Evolutionary conservation across 2,113 vertebrate genomes (phyloP).

Genomic region (Anas platyrhynchos): DNA sequence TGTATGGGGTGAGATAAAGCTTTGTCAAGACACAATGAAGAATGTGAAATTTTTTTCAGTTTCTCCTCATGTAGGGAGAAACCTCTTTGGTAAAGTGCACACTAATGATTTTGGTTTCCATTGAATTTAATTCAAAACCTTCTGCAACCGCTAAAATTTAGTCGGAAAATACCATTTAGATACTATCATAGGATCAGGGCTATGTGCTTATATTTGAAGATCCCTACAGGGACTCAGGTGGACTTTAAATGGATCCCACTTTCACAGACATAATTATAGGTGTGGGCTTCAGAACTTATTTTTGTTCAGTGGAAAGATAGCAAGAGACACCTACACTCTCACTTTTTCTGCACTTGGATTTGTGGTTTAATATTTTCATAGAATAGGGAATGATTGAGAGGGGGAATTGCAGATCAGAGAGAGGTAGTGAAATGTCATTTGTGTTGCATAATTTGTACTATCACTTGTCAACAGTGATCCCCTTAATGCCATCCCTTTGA

Average conservation of each 20-base stretch:
- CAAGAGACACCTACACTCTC: constrained; percentile 16
- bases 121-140: neutral
- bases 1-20: neutral
- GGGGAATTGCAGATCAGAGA: constrained; percentile 78
- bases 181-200: neutral
- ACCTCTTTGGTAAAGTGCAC: neutral
- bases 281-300: constrained; percentile 46
- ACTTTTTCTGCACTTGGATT: constrained; percentile 42
- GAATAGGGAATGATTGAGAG: constrained; percentile 73
- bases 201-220: neutral
- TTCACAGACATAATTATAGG: constrained; percentile 51
- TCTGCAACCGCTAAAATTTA: neutral
- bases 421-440: constrained; percentile 78
- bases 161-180: neutral
- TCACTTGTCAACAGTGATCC: constrained; percentile 83
- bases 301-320: constrained; percentile 34
- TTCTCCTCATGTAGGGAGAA: neutral
- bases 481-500: constrained; percentile 79
- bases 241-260: constrained; percentile 3
- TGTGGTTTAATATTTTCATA: constrained; percentile 66
- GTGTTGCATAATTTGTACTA: constrained; percentile 83
- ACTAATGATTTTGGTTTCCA: neutral
- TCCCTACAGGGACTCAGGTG: neutral
- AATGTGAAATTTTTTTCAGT: neutral
- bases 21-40: neutral